Conservation (phyloP, 2,888 invertebrate species). For the Mesodorylaimus sp. region DNA sequence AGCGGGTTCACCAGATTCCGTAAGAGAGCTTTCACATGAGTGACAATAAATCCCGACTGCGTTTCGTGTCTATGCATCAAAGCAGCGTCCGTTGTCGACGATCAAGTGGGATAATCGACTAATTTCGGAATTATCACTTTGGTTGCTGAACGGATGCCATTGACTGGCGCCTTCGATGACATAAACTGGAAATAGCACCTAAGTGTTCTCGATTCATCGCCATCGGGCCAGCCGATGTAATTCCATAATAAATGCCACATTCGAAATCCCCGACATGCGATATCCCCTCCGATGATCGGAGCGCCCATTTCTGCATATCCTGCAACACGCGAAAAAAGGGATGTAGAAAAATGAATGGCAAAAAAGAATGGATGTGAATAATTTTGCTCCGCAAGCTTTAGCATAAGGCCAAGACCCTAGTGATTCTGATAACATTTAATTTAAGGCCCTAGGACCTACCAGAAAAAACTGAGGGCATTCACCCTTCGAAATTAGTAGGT, state of each 20-base stretch:
- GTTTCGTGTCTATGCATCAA: not conserved
- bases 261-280: too few relatives aligned
- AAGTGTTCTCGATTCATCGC: not conserved
- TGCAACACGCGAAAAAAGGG: too few relatives aligned
- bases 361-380: too few relatives aligned
- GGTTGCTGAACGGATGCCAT: not conserved
- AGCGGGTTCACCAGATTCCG: not conserved
- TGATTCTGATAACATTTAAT: too few relatives aligned
- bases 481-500: too few relatives aligned
- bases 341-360: too few relatives aligned
- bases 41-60: not conserved
- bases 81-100: not conserved
- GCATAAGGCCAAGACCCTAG: too few relatives aligned
- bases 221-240: not conserved
- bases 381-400: too few relatives aligned
- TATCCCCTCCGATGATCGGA: too few relatives aligned
- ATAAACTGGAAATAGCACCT: not conserved
- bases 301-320: too few relatives aligned
- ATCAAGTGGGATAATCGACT: not conserved
- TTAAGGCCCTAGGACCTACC: too few relatives aligned
- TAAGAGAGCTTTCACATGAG: not conserved
- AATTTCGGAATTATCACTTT: not conserved
- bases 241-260: not conserved
- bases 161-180: not conserved
- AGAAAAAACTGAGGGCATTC: too few relatives aligned